Percentiles rank a stretch among this genome's conserved stretches.
phyloP scores from a whole-genome alignment of 2,888 invertebrate genomes.

The Drosophila recens region DNA sequence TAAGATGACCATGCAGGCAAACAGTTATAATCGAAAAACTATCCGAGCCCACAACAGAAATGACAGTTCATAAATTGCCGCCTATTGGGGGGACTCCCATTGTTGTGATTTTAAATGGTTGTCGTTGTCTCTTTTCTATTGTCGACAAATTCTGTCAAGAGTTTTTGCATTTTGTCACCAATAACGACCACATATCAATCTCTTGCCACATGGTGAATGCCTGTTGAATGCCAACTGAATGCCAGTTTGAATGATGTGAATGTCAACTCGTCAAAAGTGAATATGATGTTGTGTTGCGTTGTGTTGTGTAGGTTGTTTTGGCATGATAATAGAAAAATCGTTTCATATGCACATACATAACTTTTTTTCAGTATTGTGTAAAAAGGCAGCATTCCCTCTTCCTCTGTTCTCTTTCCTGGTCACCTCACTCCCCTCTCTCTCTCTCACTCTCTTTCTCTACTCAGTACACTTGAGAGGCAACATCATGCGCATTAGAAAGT shows the following conservation, averaged over 20 bases:
- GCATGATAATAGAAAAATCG: slow-evolving; percentile 35
- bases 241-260: slow-evolving; percentile 32
- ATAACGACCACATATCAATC: slow-evolving; percentile 27
- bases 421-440: not conserved
- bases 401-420: slow-evolving; percentile 3
- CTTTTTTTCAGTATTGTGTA: slow-evolving; percentile 4
- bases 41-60: not conserved
- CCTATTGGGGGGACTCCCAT: not conserved
- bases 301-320: slow-evolving; percentile 33
- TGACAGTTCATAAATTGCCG: slow-evolving; percentile 2
- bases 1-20: not conserved
- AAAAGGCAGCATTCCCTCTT: not conserved
- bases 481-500: slow-evolving; percentile 60
- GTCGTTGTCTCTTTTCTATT: slow-evolving; percentile 35
- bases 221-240: slow-evolving; percentile 19
- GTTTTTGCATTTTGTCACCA: slow-evolving; percentile 44
- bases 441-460: not conserved
- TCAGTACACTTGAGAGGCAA: slow-evolving; percentile 6
- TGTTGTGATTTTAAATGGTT: slow-evolving; percentile 24
- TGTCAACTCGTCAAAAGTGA: slow-evolving; percentile 37
- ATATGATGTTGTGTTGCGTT: slow-evolving; percentile 8
- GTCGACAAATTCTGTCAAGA: slow-evolving; percentile 38
- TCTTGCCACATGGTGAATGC: slow-evolving; percentile 28
- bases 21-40: slow-evolving; percentile 12
- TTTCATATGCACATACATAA: slow-evolving; percentile 20